phyloP scores from a whole-genome alignment of 2,888 invertebrate species.

The Cheilosia pagana region DNA sequence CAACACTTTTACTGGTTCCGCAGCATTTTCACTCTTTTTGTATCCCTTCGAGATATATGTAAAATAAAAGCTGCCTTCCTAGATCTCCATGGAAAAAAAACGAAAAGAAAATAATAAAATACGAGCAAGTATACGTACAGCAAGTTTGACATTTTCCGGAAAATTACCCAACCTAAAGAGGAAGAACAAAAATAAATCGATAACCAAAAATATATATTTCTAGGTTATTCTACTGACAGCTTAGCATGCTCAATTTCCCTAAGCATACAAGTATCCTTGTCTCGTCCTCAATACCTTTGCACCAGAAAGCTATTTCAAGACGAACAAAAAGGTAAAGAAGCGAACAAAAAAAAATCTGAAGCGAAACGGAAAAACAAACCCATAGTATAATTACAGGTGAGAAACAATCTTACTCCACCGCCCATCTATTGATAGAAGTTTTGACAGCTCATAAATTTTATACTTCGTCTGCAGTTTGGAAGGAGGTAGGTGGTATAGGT shows the following conservation, averaged over 20 bases:
- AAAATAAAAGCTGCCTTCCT: background rate
- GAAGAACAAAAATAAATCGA: conserved; percentile 38
- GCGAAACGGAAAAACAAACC: conserved; percentile 56
- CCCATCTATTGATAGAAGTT: conserved; percentile 63
- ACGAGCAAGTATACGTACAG: background rate
- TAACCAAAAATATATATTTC: conserved; percentile 66
- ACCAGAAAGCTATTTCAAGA: conserved; percentile 50
- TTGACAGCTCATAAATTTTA: conserved; percentile 70
- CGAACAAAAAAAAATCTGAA: conserved; percentile 16
- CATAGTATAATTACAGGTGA: conserved; percentile 63
- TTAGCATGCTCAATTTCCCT: conserved; percentile 65
- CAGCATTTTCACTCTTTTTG: background rate
- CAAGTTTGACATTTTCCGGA: conserved; percentile 47
- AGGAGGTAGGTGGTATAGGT: background rate
- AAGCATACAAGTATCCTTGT: conserved; percentile 59
- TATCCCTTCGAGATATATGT: background rate
- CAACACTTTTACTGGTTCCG: background rate
- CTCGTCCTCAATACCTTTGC: conserved; percentile 47
- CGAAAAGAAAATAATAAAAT: background rate
- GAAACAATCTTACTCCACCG: conserved; percentile 12
- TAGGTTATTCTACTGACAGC: conserved; percentile 56
- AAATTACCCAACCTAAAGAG: conserved; percentile 45
- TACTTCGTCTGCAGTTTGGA: conserved; percentile 41
- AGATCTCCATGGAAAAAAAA: background rate
- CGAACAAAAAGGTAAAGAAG: conserved; percentile 21